Evolutionary conservation across 2,797 vertebrate species (phyloP).

Genomic region (Semaprochilodus insignis): DNA sequence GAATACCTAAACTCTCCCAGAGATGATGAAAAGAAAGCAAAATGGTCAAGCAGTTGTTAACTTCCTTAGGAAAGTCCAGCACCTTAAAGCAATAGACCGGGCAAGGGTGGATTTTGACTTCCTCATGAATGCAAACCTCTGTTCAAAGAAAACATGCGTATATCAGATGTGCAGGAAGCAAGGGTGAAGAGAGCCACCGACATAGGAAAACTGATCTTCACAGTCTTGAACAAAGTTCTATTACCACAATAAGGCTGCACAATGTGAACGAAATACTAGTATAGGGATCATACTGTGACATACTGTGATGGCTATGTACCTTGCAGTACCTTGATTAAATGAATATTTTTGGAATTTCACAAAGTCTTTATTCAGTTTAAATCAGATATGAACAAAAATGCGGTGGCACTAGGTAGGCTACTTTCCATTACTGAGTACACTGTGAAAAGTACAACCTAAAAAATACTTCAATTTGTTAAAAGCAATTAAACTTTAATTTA

Average conservation of each 20-base stretch:
- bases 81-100: neutral
- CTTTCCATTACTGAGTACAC: no score
- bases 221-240: neutral
- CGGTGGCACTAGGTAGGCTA: no score
- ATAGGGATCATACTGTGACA: neutral
- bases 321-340: neutral
- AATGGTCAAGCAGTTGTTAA: constrained; percentile 20
- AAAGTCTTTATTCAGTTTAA: no score
- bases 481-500: no score
- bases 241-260: neutral
- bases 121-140: neutral
- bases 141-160: neutral
- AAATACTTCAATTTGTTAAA: no score
- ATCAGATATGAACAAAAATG: no score
- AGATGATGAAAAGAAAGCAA: constrained; percentile 26
- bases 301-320: neutral
- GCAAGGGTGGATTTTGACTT: neutral
- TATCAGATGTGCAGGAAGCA: constrained; percentile 1
- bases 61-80: constrained; percentile 1
- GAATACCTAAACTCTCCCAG: neutral
- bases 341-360: neutral
- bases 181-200: neutral
- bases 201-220: neutral
- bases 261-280: neutral
- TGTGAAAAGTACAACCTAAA: no score